Conservation (phyloP, 1,140 invertebrate species). For the Limonius californicus region DNA sequence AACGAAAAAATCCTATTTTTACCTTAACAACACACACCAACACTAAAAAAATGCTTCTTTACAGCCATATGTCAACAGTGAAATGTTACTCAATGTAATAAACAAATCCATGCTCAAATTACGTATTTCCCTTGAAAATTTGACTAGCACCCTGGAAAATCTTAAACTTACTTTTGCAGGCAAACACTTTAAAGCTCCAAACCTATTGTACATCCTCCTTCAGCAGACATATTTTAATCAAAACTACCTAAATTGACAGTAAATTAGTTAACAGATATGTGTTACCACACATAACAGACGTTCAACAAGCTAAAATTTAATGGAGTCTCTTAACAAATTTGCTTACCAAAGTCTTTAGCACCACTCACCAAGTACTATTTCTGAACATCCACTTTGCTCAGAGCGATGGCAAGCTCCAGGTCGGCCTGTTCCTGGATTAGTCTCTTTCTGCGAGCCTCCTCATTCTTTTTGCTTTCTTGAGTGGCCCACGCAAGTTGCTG, state of each 20-base stretch:
- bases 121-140: neutral
- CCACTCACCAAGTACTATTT: conserved; percentile 23
- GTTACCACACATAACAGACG: neutral
- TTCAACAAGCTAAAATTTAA: conserved; percentile 1
- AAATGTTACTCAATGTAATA: too few relatives aligned
- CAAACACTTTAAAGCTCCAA: neutral
- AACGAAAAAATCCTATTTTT: too few relatives aligned
- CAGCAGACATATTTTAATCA: too few relatives aligned
- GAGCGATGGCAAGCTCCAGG: conserved; percentile 53
- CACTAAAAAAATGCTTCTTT: neutral
- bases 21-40: too few relatives aligned
- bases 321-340: neutral
- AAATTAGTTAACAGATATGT: neutral
- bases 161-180: neutral
- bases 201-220: too few relatives aligned
- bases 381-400: conserved; percentile 46
- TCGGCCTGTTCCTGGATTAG: conserved; percentile 52
- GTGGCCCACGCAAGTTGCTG: conserved; percentile 57
- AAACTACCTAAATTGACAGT: neutral
- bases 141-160: neutral
- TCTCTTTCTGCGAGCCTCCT: conserved; percentile 48
- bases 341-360: neutral
- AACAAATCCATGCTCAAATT: neutral
- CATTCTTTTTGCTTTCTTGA: conserved; percentile 51
- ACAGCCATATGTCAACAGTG: too few relatives aligned